phyloP scores from a whole-genome alignment of 2,797 vertebrate genomes.

The Phyllotis vaccarum region DNA sequence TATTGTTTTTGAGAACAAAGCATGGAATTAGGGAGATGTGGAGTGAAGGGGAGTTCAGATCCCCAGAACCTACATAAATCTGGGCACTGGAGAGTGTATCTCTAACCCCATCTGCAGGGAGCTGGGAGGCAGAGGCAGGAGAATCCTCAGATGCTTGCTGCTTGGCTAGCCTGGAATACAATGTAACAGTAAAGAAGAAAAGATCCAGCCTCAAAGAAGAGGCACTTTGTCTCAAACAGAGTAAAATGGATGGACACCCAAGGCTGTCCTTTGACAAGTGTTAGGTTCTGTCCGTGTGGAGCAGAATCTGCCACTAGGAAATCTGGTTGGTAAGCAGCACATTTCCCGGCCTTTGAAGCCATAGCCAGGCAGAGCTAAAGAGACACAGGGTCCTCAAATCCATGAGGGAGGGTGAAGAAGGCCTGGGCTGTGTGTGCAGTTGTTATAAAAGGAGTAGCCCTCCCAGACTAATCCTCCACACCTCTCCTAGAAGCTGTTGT shows the following conservation, averaged over 20 bases:
- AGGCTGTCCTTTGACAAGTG: not conserved
- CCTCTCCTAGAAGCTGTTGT: not conserved
- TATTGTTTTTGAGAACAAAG: not conserved
- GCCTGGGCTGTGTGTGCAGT: not conserved
- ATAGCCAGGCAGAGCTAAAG: not conserved
- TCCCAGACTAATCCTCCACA: not conserved
- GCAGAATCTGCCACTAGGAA: not conserved
- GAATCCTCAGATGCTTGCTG: not conserved
- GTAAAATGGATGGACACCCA: not conserved
- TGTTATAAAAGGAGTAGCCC: slow-evolving; percentile 22
- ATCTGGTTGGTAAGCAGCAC: not conserved
- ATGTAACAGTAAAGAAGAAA: too few species aligned
- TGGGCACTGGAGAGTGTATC: not conserved
- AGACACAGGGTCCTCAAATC: not conserved
- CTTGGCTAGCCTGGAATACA: not conserved
- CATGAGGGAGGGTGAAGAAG: not conserved
- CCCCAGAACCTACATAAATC: not conserved
- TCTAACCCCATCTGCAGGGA: not conserved
- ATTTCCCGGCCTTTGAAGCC: not conserved
- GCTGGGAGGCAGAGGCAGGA: not conserved
- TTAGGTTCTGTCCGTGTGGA: not conserved
- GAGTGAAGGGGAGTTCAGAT: not conserved
- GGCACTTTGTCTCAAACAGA: not conserved
- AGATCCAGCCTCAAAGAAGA: not conserved
- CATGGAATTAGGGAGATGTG: not conserved